A percentile compares a stretch with the other conserved stretches of the same genome.
Evolutionary conservation across 2,113 vertebrate species (phyloP).

Genomic region (Holacanthus passer): DNA sequence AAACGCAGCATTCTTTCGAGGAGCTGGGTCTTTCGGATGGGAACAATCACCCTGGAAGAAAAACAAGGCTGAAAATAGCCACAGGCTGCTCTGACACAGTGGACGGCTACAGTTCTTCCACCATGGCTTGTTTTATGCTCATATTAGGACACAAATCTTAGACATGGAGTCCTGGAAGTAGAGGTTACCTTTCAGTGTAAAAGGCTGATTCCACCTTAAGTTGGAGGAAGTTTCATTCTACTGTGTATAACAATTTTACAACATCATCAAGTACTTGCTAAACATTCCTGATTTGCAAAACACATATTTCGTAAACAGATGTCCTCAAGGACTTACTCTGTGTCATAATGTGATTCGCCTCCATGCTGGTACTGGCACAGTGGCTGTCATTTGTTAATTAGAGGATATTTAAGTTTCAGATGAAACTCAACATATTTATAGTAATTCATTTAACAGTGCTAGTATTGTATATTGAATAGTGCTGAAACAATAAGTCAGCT

Average conservation of each 20-base stretch:
- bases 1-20: slow-evolving; percentile 80
- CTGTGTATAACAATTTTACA: background rate
- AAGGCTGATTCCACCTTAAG: slow-evolving; percentile 1
- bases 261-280: background rate
- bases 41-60: slow-evolving; percentile 78
- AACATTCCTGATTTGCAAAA: background rate
- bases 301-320: too few relatives aligned
- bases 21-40: slow-evolving; percentile 69
- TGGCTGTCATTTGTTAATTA: too few relatives aligned
- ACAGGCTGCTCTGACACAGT: slow-evolving; percentile 34
- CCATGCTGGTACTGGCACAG: too few relatives aligned
- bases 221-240: background rate
- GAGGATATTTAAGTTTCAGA: too few relatives aligned
- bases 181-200: slow-evolving; percentile 10
- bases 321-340: too few relatives aligned
- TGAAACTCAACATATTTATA: too few relatives aligned
- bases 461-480: too few relatives aligned
- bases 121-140: slow-evolving; percentile 45
- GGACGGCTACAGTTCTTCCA: slow-evolving; percentile 45
- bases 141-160: slow-evolving; percentile 56
- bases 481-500: too few relatives aligned
- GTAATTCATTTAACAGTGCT: too few relatives aligned
- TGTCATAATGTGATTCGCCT: too few relatives aligned
- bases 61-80: slow-evolving; percentile 81
- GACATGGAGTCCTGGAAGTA: slow-evolving; percentile 7